Evolutionary conservation across 2,888 invertebrate species (phyloP).

Genomic region (Scotopteryx bipunctaria): DNA sequence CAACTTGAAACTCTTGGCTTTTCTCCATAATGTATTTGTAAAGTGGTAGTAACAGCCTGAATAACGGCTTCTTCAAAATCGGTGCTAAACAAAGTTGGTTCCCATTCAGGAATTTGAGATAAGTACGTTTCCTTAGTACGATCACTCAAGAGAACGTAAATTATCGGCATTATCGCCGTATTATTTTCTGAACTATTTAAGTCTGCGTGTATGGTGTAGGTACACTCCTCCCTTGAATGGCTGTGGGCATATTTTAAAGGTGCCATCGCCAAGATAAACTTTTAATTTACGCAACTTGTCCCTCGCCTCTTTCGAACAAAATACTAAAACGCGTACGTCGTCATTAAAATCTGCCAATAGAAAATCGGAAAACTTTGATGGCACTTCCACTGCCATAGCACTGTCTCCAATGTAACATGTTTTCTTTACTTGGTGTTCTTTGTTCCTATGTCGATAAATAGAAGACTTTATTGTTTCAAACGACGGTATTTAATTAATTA

Average conservation of each 20-base stretch:
- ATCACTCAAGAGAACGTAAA: not conserved
- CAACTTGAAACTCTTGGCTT: conserved; percentile 17
- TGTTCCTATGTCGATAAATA: too few species aligned
- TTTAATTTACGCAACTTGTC: conserved; percentile 2
- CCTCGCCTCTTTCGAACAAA: not conserved
- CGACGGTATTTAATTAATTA: too few species aligned
- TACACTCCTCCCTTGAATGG: conserved; percentile 13
- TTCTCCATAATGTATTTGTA: conserved; percentile 18
- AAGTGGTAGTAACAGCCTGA: conserved; percentile 18
- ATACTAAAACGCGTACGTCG: conserved; percentile 1
- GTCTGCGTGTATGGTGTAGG: conserved; percentile 11
- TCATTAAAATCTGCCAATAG: conserved; percentile 16
- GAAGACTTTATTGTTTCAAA: too few species aligned
- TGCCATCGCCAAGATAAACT: conserved; percentile 5
- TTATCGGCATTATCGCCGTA: not conserved
- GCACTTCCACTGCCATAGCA: conserved; percentile 11
- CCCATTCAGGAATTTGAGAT: too few species aligned
- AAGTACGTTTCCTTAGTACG: conserved; percentile 1
- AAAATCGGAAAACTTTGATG: conserved; percentile 14
- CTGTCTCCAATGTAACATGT: conserved; percentile 3
- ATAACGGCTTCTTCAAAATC: conserved; percentile 21
- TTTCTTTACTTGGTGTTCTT: too few species aligned
- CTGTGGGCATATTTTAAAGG: conserved; percentile 10
- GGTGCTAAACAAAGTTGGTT: conserved; percentile 16
- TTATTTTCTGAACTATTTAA: conserved; percentile 5